Percentiles rank a stretch among this genome's conserved stretches.
Evolutionary conservation across 2,888 invertebrate species (phyloP).

Genomic region (Brachyptera risi): DNA sequence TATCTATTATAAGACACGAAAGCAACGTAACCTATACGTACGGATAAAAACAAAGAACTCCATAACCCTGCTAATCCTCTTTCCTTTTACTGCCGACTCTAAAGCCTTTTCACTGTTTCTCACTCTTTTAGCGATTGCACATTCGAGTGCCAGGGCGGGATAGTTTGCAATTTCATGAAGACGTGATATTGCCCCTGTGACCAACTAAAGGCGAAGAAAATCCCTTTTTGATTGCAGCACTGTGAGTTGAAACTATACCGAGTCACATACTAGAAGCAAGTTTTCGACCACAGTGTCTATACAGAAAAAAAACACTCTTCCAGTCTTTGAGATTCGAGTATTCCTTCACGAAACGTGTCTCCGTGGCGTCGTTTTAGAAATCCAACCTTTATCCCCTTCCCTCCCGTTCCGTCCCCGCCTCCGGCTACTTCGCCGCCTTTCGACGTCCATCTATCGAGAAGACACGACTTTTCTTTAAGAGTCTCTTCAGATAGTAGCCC

Average conservation of each 20-base stretch:
- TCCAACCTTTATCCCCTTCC: conserved; percentile 20
- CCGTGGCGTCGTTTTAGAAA: conserved; percentile 15
- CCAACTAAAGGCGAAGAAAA: conserved; percentile 9
- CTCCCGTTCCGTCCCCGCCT: no score
- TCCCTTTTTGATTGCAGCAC: conserved; percentile 24
- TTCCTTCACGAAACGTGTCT: conserved; percentile 14
- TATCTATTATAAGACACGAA: no score
- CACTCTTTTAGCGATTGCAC: conserved; percentile 11
- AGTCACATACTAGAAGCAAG: conserved; percentile 20
- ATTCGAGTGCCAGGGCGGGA: conserved; percentile 16
- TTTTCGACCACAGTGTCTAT: conserved; percentile 10
- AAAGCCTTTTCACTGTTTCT: conserved; percentile 13
- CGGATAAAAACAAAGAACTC: no score
- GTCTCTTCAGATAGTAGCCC: conserved; percentile 27
- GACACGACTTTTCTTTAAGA: conserved; percentile 22
- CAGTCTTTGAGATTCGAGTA: conserved; percentile 3
- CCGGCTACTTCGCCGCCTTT: no score
- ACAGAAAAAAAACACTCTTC: conserved; percentile 17
- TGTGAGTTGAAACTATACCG: conserved; percentile 9
- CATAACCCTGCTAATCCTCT: not conserved
- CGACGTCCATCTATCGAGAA: conserved; percentile 15
- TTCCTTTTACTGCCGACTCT: not conserved
- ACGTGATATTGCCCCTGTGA: conserved; percentile 21
- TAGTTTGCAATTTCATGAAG: conserved; percentile 22
- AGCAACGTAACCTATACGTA: no score